Base-by-base conservation (phyloP, 2,888 invertebrate genomes). In the Melanotus villosus region DNA sequence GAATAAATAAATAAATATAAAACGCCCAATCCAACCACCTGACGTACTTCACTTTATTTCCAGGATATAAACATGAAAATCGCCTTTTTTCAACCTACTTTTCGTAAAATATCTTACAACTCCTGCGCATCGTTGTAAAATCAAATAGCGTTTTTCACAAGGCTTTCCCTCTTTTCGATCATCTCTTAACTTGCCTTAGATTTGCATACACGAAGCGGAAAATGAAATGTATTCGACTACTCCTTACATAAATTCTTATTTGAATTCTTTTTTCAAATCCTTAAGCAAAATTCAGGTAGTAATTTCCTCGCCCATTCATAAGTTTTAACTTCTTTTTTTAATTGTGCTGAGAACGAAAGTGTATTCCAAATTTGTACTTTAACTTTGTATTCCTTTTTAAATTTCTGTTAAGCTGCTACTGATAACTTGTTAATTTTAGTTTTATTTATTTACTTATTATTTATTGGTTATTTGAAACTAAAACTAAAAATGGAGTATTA, bases 151-250 rank as follows among this genome's bases (percentile, higher is more conserved):
- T 63, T 54, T 54, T 63, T 54, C 47, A 23, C 54, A 36, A 30
- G 34, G 18, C 63, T n/a, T n/a, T 50, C 52, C 50, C 43, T 26
- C 41, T 54, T 54, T 43, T 63, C 54, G 63, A 63, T 63, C 63
- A 41, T 63, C 63, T 43, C 52, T 30, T 52, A 32, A 32, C 52
- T 32, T 19, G 32, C 32, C 19, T 41, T 54, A 54, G 32, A 63
- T 63, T 63, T 63, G 63, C 63, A 63, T 63, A 54, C 30, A 26
- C 19, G 23, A 54, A 50, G 54, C 38, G 38, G 52, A 52, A 63
- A 54, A 54, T 63, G 52, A 54, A 54, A 54, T 62, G 60, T 50
- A 62, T 62, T 62, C 36, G 60, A 62, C 47, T 45, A 50, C 60
- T 62, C 47, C n/a, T 62, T 19, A 62, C 30, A 47, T 32, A 36